Evolutionary conservation across 2,888 invertebrate species (phyloP).

Genomic region (Acanthosepion lycidas): DNA sequence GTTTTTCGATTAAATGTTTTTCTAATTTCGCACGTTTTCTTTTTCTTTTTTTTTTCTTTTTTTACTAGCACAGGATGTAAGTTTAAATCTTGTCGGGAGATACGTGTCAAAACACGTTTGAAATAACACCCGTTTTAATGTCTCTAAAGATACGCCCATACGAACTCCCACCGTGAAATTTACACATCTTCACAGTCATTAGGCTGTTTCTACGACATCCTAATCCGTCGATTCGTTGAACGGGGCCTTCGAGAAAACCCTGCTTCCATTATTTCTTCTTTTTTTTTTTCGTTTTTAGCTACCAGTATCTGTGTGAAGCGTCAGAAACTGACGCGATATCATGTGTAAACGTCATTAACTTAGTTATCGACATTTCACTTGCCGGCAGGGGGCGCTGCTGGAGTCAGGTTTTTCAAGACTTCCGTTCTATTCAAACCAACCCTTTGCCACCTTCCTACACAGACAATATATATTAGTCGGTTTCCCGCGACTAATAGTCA

Average conservation of each 20-base stretch:
- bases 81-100: neutral
- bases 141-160: neutral
- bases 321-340: neutral
- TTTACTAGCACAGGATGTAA: neutral
- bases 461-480: neutral
- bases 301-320: neutral
- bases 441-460: neutral
- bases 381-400: neutral
- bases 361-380: constrained; percentile 21
- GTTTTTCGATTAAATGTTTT: neutral
- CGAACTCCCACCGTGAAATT: neutral
- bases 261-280: neutral
- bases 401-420: neutral
- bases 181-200: neutral
- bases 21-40: neutral
- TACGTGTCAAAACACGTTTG: neutral
- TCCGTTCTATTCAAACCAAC: neutral
- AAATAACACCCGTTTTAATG: neutral
- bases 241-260: neutral
- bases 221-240: no score
- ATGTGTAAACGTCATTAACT: neutral
- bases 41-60: no score
- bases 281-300: neutral
- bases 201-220: neutral
- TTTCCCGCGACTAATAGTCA: neutral